Conservation (phyloP, 2,797 vertebrate genomes). For the Adrianichthys oophorus region DNA sequence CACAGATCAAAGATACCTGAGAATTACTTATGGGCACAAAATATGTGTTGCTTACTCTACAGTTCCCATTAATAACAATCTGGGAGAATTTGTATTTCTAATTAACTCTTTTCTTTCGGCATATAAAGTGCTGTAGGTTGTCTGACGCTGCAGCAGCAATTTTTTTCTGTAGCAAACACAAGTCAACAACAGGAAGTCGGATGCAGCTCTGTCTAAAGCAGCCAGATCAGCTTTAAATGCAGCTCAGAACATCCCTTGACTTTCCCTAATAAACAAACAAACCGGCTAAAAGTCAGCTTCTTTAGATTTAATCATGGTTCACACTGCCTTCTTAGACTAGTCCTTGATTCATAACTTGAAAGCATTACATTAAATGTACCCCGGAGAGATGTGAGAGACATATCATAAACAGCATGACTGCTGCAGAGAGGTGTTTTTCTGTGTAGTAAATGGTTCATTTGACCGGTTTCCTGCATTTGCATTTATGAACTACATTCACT, state of each 20-base stretch:
- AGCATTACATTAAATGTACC: constrained; percentile 33
- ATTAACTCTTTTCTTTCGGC: constrained; percentile 97
- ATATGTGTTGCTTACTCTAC: constrained; percentile 92
- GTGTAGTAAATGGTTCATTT: not conserved
- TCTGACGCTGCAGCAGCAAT: constrained; percentile 70
- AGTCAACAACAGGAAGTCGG: constrained; percentile 80
- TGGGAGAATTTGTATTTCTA: constrained; percentile 99
- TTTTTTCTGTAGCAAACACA: constrained; percentile 56
- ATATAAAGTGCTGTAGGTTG: constrained; percentile 79
- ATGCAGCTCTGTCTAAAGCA: constrained; percentile 72
- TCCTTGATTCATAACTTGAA: constrained; percentile 51
- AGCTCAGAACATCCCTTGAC: constrained; percentile 64
- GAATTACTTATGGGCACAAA: constrained; percentile 98
- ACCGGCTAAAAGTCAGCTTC: constrained; percentile 61
- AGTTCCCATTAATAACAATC: constrained; percentile 97
- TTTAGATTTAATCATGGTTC: constrained; percentile 60
- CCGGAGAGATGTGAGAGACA: constrained; percentile 3
- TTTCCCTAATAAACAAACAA: constrained; percentile 72
- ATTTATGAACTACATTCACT: constrained; percentile 7
- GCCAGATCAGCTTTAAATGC: constrained; percentile 76
- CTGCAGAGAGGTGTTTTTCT: not conserved
- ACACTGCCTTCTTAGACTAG: constrained; percentile 32
- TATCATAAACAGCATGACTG: not conserved
- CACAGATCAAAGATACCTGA: constrained; percentile 99
- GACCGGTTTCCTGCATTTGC: constrained; percentile 2